Conservation (phyloP, 2,888 invertebrate genomes). For the Tenthredo notha region DNA sequence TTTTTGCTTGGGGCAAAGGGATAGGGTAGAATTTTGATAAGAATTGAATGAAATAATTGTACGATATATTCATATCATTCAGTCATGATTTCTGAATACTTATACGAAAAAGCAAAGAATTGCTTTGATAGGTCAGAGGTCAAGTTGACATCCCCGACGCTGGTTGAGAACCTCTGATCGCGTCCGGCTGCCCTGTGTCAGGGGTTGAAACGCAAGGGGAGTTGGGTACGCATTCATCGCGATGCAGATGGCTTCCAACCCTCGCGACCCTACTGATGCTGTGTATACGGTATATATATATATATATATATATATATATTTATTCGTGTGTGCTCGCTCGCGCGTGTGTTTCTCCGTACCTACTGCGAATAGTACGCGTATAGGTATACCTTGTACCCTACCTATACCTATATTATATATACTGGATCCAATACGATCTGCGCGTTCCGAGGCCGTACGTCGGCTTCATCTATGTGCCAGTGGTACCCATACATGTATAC, state of each 20-base stretch:
- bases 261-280: constrained; percentile 66
- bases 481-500: background rate
- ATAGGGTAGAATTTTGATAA: too few relatives aligned
- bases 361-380: constrained; percentile 42
- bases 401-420: constrained; percentile 12
- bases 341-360: constrained; percentile 6
- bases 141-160: constrained; percentile 42
- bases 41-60: too few relatives aligned
- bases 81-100: too few relatives aligned
- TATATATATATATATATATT: too few relatives aligned
- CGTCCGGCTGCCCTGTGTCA: constrained; percentile 72
- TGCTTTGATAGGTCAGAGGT: constrained; percentile 27
- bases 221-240: constrained; percentile 75
- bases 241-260: constrained; percentile 78
- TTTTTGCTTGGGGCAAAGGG: too few relatives aligned
- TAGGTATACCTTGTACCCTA: background rate
- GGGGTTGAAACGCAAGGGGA: constrained; percentile 71
- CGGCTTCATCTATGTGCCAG: background rate
- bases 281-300: constrained; percentile 10
- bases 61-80: too few relatives aligned
- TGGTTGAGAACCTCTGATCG: constrained; percentile 73
- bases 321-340: background rate
- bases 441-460: constrained; percentile 5
- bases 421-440: constrained; percentile 18
- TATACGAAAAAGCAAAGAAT: background rate